These are phyloP conservation scores for Stegana nigrithorax DNA, from an alignment of 2,888 invertebrate genomes.

Conservation along the genomic window DNA sequence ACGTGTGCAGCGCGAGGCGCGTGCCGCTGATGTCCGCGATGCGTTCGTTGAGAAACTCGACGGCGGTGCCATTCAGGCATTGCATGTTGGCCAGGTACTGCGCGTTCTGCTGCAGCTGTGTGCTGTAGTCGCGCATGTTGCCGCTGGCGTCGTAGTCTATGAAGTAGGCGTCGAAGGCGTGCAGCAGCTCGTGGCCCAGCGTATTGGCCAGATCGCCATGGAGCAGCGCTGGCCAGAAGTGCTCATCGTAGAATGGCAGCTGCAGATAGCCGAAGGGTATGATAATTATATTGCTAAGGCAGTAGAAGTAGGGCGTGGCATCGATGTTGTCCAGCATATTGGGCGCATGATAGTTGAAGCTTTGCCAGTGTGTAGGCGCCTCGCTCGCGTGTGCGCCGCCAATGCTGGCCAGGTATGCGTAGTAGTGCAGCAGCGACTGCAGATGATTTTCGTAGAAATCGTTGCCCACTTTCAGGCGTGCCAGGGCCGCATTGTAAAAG, in stretches of 20 bases:
- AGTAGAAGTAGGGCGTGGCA: slow-evolving; percentile 56
- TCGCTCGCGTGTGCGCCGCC: slow-evolving; percentile 18
- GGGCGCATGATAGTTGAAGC: slow-evolving; percentile 53
- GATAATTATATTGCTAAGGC: slow-evolving; percentile 50
- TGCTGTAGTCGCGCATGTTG: slow-evolving; percentile 41
- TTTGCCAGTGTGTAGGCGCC: slow-evolving; percentile 36
- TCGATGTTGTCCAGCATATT: slow-evolving; percentile 51
- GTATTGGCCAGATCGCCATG: slow-evolving; percentile 60
- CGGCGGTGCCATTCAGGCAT: slow-evolving; percentile 43
- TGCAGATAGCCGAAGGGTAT: slow-evolving; percentile 56
- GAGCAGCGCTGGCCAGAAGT: slow-evolving; percentile 56
- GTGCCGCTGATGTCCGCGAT: slow-evolving; percentile 59
- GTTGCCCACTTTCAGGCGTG: slow-evolving; percentile 37
- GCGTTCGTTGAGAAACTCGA: slow-evolving; percentile 47
- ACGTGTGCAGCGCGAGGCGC: slow-evolving; percentile 52
- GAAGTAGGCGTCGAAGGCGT: slow-evolving; percentile 53
- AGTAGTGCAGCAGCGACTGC: slow-evolving; percentile 45
- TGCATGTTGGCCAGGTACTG: slow-evolving; percentile 36
- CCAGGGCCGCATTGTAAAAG: slow-evolving; percentile 42
- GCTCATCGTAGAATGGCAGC: slow-evolving; percentile 49
- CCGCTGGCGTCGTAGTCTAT: slow-evolving; percentile 52
- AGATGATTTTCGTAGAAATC: slow-evolving; percentile 56
- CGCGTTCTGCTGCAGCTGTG: slow-evolving; percentile 36
- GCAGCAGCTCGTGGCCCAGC: slow-evolving; percentile 58
- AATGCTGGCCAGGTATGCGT: slow-evolving; percentile 35